phyloP scores from a whole-genome alignment of 2,113 vertebrate genomes.

The Centropus unirufus region DNA sequence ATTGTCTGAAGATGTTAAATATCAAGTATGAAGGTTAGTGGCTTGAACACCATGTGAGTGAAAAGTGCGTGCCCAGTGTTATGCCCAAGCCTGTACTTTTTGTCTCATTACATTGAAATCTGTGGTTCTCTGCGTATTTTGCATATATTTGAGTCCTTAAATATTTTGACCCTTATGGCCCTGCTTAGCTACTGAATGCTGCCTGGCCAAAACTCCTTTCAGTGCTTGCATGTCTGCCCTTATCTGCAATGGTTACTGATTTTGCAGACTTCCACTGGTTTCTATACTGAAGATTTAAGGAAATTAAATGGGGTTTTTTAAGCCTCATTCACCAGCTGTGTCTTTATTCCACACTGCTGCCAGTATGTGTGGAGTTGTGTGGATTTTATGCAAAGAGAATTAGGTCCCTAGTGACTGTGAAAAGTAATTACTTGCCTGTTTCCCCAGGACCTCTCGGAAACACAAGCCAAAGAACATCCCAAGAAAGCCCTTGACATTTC shows the following conservation, averaged over 20 bases:
- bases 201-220: neutral
- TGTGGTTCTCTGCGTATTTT: neutral
- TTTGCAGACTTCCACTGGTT: neutral
- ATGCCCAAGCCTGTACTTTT: neutral
- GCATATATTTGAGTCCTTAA: neutral
- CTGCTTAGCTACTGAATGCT: neutral
- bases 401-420: neutral
- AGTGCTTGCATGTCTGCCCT: neutral
- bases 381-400: neutral
- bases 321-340: neutral
- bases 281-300: neutral
- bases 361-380: neutral
- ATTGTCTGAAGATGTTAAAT: conserved; percentile 86
- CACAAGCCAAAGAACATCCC: neutral
- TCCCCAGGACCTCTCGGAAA: neutral
- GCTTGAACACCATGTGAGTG: neutral
- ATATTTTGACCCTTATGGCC: neutral
- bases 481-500: neutral
- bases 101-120: neutral
- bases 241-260: neutral
- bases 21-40: conserved; percentile 81
- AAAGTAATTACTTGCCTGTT: neutral
- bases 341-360: neutral
- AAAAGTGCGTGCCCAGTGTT: neutral
- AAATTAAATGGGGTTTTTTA: neutral